phyloP scores from a whole-genome alignment of 1,140 invertebrate species.

The Daktulosphaira vitifoliae region DNA sequence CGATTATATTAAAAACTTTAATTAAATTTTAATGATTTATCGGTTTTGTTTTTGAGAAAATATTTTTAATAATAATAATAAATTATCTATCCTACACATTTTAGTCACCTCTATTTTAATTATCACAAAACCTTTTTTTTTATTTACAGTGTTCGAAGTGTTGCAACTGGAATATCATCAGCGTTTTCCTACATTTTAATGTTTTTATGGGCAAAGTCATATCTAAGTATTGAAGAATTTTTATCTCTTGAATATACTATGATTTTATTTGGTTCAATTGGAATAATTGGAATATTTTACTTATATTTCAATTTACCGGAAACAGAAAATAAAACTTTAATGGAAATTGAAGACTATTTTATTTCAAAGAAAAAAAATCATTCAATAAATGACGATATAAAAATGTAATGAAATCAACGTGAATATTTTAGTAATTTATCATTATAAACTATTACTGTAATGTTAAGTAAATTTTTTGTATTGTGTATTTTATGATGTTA shows the following conservation, averaged over 20 bases:
- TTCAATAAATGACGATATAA: too few relatives aligned
- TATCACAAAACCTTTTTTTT: not conserved
- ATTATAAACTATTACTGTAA: too few relatives aligned
- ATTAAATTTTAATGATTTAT: too few relatives aligned
- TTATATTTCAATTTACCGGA: not conserved
- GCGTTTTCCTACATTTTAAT: not conserved
- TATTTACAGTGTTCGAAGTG: not conserved
- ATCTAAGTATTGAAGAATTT: not conserved
- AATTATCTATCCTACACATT: not conserved
- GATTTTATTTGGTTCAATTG: not conserved
- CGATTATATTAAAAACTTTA: too few relatives aligned
- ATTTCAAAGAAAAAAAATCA: not conserved
- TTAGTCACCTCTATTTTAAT: not conserved
- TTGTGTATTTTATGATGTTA: too few relatives aligned
- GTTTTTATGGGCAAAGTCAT: slow-evolving; percentile 17
- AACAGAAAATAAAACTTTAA: slow-evolving; percentile 12
- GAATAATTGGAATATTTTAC: not conserved
- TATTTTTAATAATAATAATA: too few relatives aligned
- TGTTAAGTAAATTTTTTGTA: too few relatives aligned
- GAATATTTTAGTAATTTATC: too few relatives aligned
- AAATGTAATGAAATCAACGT: too few relatives aligned
- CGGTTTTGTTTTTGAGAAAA: too few relatives aligned
- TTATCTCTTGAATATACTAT: not conserved
- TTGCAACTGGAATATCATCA: not conserved
- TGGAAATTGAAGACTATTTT: slow-evolving; percentile 4